Percentiles rank a stretch among this genome's conserved stretches.
Evolutionary conservation across 2,888 invertebrate genomes (phyloP).

Genomic region (Platynereis dumerilii): DNA sequence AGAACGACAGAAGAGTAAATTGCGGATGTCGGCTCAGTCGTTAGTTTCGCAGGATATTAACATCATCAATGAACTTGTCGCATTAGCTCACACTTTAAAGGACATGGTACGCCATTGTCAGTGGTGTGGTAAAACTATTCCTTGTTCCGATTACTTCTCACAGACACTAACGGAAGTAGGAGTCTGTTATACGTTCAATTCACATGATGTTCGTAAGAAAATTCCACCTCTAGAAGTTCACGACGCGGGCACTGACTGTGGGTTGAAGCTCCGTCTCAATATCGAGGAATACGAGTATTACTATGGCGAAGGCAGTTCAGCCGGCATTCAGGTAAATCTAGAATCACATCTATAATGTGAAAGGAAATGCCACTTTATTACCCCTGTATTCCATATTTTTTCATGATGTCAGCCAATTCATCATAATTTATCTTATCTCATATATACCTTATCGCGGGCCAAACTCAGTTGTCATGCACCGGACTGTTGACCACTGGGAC

Average conservation of each 20-base stretch:
- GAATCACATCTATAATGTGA: no score
- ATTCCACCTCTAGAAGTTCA: constrained; percentile 5
- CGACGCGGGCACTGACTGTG: constrained; percentile 19
- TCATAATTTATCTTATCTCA: no score
- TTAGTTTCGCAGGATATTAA: constrained; percentile 1
- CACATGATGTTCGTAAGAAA: not conserved
- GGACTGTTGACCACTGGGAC: no score
- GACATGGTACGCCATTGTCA: not conserved
- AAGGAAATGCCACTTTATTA: no score
- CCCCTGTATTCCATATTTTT: no score
- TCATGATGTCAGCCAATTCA: no score
- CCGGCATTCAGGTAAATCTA: constrained; percentile 19
- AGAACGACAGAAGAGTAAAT: not conserved
- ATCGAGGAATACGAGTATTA: constrained; percentile 22
- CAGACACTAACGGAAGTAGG: constrained; percentile 20
- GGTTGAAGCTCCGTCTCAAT: constrained; percentile 10
- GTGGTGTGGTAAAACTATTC: not conserved
- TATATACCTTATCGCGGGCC: no score
- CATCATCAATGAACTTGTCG: not conserved
- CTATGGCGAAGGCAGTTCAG: constrained; percentile 21
- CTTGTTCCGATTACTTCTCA: constrained; percentile 13
- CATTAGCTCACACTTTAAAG: not conserved
- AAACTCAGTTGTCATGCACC: no score
- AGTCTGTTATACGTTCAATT: constrained; percentile 24
- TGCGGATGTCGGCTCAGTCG: not conserved